A percentile compares a stretch with the other conserved stretches of the same genome.
Conservation (phyloP, 2,888 invertebrate species). For the Cataglyphis cursor region DNA sequence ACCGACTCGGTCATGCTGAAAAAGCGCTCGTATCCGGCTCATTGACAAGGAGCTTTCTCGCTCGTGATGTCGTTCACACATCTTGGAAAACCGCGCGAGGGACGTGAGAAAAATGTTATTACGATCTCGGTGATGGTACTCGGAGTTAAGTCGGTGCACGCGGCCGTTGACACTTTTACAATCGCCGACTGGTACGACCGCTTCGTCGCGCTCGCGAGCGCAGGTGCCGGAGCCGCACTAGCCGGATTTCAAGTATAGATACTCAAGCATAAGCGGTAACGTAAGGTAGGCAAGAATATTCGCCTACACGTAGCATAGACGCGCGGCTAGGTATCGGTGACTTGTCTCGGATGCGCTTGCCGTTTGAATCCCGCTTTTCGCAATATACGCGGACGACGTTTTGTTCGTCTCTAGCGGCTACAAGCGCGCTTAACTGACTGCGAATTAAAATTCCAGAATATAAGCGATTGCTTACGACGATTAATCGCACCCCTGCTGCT, state of each 20-base stretch:
- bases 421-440: constrained; percentile 76
- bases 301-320: neutral
- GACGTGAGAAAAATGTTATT: constrained; percentile 21
- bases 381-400: constrained; percentile 71
- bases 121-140: constrained; percentile 26
- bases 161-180: constrained; percentile 65
- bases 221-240: constrained; percentile 63
- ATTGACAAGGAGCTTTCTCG: neutral
- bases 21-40: constrained; percentile 17
- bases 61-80: constrained; percentile 30
- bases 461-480: constrained; percentile 81
- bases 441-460: constrained; percentile 79
- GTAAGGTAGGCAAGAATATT: neutral
- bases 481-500: constrained; percentile 81
- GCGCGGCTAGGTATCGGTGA: constrained; percentile 53
- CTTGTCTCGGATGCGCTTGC: constrained; percentile 39
- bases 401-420: constrained; percentile 72
- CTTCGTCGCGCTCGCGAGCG: constrained; percentile 58
- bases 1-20: neutral
- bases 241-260: constrained; percentile 58
- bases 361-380: constrained; percentile 72
- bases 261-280: neutral
- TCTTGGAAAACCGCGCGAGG: constrained; percentile 21
- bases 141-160: constrained; percentile 43
- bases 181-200: constrained; percentile 66